Evolutionary conservation across 2,113 vertebrate species (phyloP).

Genomic region (Piaya cayana): DNA sequence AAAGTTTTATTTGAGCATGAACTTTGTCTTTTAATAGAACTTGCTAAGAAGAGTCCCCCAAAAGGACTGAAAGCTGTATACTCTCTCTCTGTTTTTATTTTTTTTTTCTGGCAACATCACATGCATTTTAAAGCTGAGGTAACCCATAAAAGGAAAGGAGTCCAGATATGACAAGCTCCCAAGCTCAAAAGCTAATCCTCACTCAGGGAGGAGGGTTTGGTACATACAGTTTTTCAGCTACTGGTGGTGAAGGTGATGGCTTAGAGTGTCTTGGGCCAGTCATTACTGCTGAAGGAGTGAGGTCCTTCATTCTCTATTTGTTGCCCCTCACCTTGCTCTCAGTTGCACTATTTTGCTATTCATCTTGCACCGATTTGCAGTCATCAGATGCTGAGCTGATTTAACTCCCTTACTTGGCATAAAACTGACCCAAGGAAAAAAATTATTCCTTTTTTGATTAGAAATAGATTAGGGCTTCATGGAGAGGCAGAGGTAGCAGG

Average conservation of each 20-base stretch:
- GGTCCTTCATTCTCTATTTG: not conserved
- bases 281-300: not conserved
- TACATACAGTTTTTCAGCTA: not conserved
- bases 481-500: not conserved
- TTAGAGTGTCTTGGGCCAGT: not conserved
- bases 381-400: not conserved
- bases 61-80: not conserved
- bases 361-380: not conserved
- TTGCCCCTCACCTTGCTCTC: not conserved
- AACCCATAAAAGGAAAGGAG: not conserved
- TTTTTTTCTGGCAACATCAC: too few species aligned
- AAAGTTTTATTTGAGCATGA: not conserved
- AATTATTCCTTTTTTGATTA: not conserved
- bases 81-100: fast-evolving
- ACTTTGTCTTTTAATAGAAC: not conserved
- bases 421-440: not conserved
- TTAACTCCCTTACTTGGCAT: not conserved
- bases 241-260: not conserved
- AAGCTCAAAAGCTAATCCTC: not conserved
- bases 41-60: not conserved
- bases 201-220: not conserved
- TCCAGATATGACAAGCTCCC: not conserved
- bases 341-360: not conserved
- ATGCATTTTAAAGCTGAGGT: not conserved
- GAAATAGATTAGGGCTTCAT: not conserved